Percentiles rank a stretch among this genome's conserved stretches.
These are phyloP conservation scores for Phalacrocorax brasilianus DNA, from an alignment of 2,113 vertebrate species.

Conservation along the genomic window DNA sequence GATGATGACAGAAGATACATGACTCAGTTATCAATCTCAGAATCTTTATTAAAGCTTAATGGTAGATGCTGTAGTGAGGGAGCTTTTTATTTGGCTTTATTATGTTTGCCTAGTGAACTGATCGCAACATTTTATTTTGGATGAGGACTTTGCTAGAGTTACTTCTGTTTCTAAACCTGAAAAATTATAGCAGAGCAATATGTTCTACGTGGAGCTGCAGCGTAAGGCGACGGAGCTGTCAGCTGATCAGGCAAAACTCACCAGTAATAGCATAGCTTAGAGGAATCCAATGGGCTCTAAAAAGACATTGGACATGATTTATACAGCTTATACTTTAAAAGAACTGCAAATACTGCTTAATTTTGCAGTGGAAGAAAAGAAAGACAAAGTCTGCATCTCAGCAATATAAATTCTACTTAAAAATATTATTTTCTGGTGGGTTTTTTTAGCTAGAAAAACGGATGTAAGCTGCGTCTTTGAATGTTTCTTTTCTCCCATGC, in stretches of 20 bases:
- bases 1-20: neutral
- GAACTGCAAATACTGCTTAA: neutral
- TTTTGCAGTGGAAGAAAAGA: neutral
- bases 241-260: neutral
- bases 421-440: neutral
- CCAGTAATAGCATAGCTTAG: neutral
- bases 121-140: neutral
- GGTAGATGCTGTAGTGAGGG: neutral
- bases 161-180: neutral
- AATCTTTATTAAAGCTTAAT: slow-evolving; percentile 12
- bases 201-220: neutral
- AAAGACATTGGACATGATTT: neutral
- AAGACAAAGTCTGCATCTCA: neutral
- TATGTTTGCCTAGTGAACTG: neutral
- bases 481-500: neutral
- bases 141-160: neutral
- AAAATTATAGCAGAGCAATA: neutral
- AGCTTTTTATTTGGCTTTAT: neutral
- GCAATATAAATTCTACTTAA: neutral
- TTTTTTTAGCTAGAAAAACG: neutral
- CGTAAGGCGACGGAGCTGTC: accelerated
- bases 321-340: neutral
- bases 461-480: neutral
- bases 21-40: neutral
- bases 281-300: neutral